Evolutionary conservation across 2,888 invertebrate genomes (phyloP), one percentile per base, ranked within the genome.

Genomic region (Diadegma fenestrale): DNA sequence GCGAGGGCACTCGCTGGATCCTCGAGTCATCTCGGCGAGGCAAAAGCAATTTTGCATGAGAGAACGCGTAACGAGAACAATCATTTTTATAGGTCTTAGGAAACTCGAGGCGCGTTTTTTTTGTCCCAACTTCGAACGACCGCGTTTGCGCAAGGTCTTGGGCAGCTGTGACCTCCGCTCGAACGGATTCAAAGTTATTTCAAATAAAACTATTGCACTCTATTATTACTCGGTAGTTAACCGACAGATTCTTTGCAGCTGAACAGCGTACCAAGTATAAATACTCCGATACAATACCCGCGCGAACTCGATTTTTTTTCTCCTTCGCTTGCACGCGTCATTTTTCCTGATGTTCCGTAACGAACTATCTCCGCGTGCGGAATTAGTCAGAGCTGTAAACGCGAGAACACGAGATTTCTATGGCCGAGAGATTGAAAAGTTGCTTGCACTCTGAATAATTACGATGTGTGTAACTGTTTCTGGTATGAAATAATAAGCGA

Each of bases 141-240:
- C 45, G 63, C 45, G 63, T 37, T 41, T 54, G 75, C 48, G 30
- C 76, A 51, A 77, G 66, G 76, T 77, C 76, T 77, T 26, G 76
- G 26, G 64, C 48, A 30, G 66, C 76, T 77, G 10, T 37, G 76
- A 66, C 76, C 76, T 66, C 76, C 22, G 8, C 66, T 22, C 48
- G 33, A 77, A 77, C 22, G 64, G 41, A 66, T 77, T 51, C 48
- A 3, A 51, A 41, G 33, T 73, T 73, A 73, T 73, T 71, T 73
- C 58, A 73, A 73, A 73, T 58, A 41, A 73, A 73, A 75, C 33
- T 75, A 75, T 75, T 33, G 30, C 45, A 75, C 75, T 43, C 63
- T 45, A 45, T 75, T 63, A 75, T 61, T 75, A 75, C 75, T 45
- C 45, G 45, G 75, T 45, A 75, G 75, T 75, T 75, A 75, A 75